A percentile compares a stretch with the other conserved stretches of the same genome.
Evolutionary conservation across 2,113 vertebrate genomes (phyloP).

Genomic region (Girardinichthys multiradiatus): DNA sequence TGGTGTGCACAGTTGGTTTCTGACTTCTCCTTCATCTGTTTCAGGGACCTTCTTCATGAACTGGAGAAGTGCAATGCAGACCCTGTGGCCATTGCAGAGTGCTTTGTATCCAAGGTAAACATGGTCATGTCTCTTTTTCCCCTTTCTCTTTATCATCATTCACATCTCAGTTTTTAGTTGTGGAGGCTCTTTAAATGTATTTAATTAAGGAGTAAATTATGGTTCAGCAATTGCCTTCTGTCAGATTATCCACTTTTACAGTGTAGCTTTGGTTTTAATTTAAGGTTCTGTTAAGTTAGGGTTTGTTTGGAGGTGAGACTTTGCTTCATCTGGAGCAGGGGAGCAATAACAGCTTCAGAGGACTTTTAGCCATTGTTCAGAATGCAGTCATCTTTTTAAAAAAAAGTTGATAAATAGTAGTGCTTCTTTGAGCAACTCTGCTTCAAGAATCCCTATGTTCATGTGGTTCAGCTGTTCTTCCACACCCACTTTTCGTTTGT

Average conservation of each 20-base stretch:
- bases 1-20: background rate
- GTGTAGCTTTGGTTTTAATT: background rate
- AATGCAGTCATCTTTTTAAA: conserved; percentile 27
- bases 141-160: background rate
- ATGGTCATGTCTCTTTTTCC: background rate
- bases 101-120: conserved; percentile 95
- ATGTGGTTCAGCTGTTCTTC: conserved; percentile 20
- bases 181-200: background rate
- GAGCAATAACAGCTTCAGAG: conserved; percentile 22
- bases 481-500: conserved; percentile 4
- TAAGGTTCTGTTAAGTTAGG: background rate
- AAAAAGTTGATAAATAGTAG: conserved; percentile 44
- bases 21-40: conserved; percentile 39
- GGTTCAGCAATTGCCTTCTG: background rate
- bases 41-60: conserved; percentile 76
- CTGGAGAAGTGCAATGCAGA: conserved; percentile 75
- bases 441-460: conserved; percentile 12
- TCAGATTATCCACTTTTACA: background rate
- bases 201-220: background rate
- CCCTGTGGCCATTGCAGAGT: conserved; percentile 76
- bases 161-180: background rate
- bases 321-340: background rate
- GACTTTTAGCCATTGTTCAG: conserved; percentile 47
- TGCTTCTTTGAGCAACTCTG: conserved; percentile 33
- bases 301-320: background rate